Conservation (phyloP, 2,113 vertebrate genomes). For the Nibea coibor region DNA sequence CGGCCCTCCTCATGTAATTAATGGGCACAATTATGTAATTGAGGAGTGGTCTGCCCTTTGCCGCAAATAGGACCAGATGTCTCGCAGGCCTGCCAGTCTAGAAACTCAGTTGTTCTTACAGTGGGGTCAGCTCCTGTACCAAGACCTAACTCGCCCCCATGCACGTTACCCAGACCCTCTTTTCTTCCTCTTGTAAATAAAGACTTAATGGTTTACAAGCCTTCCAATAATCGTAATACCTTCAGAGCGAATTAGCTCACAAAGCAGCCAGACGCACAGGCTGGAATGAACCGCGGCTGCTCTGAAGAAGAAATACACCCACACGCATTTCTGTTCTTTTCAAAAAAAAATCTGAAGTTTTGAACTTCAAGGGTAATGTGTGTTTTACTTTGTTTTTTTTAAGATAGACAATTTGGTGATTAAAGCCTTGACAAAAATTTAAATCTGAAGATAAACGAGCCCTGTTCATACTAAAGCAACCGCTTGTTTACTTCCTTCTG, state of each 20-base stretch:
- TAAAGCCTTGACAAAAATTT: conserved; percentile 1
- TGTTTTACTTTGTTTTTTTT: conserved; percentile 24
- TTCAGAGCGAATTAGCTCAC: conserved; percentile 79
- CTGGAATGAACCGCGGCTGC: conserved; percentile 31
- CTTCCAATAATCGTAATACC: conserved; percentile 83
- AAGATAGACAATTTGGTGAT: conserved; percentile 3
- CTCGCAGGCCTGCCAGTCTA: conserved; percentile 14
- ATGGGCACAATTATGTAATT: conserved; percentile 82
- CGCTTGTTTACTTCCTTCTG: conserved; percentile 41
- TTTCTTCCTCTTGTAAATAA: conserved; percentile 82
- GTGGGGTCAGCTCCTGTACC: conserved; percentile 73
- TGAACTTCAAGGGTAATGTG: conserved; percentile 10
- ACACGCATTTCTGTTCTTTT: conserved; percentile 2
- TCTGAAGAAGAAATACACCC: conserved; percentile 25
- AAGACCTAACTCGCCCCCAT: conserved; percentile 52
- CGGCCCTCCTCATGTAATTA: conserved; percentile 75
- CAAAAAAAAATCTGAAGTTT: neutral
- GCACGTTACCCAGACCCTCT: conserved; percentile 62
- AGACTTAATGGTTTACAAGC: conserved; percentile 84
- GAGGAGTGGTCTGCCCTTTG: conserved; percentile 74
- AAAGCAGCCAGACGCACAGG: conserved; percentile 62
- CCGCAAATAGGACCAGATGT: conserved; percentile 81
- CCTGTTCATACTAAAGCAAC: conserved; percentile 13
- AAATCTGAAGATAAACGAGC: conserved; percentile 19
- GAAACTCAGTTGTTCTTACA: conserved; percentile 57